A percentile compares a stretch with the other conserved stretches of the same genome.
Conservation (phyloP, 2,797 vertebrate species). For the Helicolenus hilgendorfi region DNA sequence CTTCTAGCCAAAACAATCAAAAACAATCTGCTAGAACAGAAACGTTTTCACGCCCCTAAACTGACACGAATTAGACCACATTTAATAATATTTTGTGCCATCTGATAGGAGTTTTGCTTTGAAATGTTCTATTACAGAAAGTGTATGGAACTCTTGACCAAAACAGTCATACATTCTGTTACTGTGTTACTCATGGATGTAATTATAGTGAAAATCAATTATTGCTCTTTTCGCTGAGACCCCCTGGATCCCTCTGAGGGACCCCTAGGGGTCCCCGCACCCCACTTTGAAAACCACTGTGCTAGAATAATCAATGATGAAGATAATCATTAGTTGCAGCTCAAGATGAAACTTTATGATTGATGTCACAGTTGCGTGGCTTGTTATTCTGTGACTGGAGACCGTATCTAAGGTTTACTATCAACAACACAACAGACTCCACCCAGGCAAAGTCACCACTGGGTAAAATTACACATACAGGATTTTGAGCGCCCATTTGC, state of each 20-base stretch:
- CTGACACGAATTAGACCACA: too few species aligned
- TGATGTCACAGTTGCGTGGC: not conserved
- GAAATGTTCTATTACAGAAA: too few species aligned
- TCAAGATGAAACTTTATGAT: not conserved
- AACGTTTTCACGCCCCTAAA: too few species aligned
- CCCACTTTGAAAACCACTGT: not conserved
- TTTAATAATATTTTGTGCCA: too few species aligned
- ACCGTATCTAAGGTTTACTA: slow-evolving; percentile 17
- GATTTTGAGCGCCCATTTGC: not conserved
- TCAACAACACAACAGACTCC: slow-evolving; percentile 17
- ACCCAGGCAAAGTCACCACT: not conserved
- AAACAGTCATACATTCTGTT: too few species aligned
- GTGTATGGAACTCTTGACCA: too few species aligned
- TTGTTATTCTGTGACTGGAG: not conserved
- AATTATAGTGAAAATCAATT: too few species aligned
- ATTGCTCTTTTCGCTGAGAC: too few species aligned
- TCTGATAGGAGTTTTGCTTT: too few species aligned
- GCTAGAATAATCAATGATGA: not conserved
- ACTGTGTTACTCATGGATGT: too few species aligned
- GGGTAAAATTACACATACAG: not conserved
- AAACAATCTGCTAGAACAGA: not conserved
- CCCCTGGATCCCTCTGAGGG: too few species aligned
- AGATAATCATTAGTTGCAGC: not conserved
- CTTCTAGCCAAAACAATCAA: not conserved
- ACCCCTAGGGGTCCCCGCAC: too few species aligned